Evolutionary conservation across 1,140 invertebrate genomes (phyloP).

Genomic region (Pseudomyrmex flavicornis): DNA sequence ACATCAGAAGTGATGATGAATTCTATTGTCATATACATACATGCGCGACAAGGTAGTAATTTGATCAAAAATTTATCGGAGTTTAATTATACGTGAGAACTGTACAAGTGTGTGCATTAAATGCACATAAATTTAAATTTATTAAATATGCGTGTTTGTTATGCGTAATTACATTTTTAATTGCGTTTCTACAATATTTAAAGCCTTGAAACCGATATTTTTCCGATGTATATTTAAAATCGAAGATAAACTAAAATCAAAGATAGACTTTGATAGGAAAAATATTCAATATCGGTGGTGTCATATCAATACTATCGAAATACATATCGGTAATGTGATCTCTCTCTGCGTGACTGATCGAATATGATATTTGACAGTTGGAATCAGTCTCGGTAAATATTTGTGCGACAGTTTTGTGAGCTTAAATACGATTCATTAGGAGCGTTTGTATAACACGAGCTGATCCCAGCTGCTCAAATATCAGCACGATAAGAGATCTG

Average conservation of each 20-base stretch:
- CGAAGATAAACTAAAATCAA: neutral
- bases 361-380: conserved; percentile 50
- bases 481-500: conserved; percentile 49
- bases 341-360: conserved; percentile 37
- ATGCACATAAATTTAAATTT: neutral
- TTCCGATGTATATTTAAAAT: neutral
- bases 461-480: conserved; percentile 58
- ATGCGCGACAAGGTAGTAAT: too few species aligned
- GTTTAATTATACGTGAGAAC: neutral
- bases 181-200: neutral
- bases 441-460: conserved; percentile 52
- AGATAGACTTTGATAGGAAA: neutral
- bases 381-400: conserved; percentile 51
- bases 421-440: conserved; percentile 60
- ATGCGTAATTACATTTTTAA: conserved; percentile 8
- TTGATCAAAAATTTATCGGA: neutral
- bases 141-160: neutral
- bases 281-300: neutral
- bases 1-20: neutral
- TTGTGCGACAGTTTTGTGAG: conserved; percentile 59
- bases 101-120: neutral
- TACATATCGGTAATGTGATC: conserved; percentile 7
- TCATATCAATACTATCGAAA: conserved; percentile 6
- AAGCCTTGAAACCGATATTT: neutral
- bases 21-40: neutral